These are phyloP conservation scores for Cosmia pyralina DNA, from an alignment of 2,888 invertebrate species.

Conservation along the genomic window DNA sequence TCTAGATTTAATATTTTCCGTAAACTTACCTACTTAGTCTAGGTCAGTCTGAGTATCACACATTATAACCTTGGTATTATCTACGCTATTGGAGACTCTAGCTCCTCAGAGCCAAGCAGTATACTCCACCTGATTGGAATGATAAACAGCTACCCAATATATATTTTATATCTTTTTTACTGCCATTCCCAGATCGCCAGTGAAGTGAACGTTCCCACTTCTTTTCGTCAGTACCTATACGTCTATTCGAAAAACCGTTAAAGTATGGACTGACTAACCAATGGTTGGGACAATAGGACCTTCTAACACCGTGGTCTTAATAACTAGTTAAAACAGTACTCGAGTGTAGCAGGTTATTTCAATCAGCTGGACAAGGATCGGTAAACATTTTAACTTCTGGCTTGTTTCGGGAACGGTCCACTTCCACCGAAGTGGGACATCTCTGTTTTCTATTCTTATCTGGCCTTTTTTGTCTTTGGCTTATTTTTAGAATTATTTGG, in stretches of 20 bases:
- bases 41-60: not conserved
- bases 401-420: conserved; percentile 48
- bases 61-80: not conserved
- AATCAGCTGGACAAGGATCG: conserved; percentile 55
- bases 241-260: conserved; percentile 34
- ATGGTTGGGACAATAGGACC: conserved; percentile 13
- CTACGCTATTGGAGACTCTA: not conserved
- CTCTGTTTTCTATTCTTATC: conserved; percentile 46
- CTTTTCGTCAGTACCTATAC: not conserved
- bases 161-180: conserved; percentile 51
- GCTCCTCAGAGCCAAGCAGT: not conserved
- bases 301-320: conserved; percentile 46
- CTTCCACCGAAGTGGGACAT: conserved; percentile 44
- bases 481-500: conserved; percentile 33
- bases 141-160: conserved; percentile 30
- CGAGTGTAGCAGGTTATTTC: conserved; percentile 44
- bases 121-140: conserved; percentile 43
- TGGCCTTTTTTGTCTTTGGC: conserved; percentile 35
- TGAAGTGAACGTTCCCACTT: conserved; percentile 14
- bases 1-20: not conserved
- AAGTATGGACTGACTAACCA: conserved; percentile 7
- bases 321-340: conserved; percentile 49
- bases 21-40: not conserved
- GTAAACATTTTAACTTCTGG: conserved; percentile 49
- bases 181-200: conserved; percentile 34